Base-by-base conservation (phyloP, 2,888 invertebrate genomes). In the Megastigmus dorsalis region DNA sequence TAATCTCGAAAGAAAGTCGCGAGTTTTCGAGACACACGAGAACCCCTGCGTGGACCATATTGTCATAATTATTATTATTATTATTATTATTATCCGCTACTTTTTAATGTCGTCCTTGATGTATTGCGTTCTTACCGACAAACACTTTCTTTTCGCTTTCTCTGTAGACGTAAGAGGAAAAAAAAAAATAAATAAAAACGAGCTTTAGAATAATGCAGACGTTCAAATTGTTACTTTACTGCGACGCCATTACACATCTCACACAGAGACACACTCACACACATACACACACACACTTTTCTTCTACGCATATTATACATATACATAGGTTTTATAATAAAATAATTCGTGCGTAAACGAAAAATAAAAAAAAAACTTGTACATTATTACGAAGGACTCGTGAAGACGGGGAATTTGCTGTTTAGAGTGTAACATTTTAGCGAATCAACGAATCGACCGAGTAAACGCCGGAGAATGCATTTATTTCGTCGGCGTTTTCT, bases 391-490 rank as follows among this genome's bases (percentile, higher is more conserved):
- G 41, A 60, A 36, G 50, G 33, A 38, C 30, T 43, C 26, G 23
- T 38, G 65, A 26, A 1, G 48, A 50, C 2, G 9, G 33, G 26
- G 9, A 43, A 15, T 36, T 69, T 68, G 63, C 55, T 65, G 59
- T 74, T n/a, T 57, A 59, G 63, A 59, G 36, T 63, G 50, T 75
- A 66, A 69, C 45, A 36, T 70, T 70, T 65, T 70, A 75, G 60
- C 66, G 55, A 75, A 70, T 70, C 70, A 75, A 70, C 66, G 70
- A 75, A 75, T 66, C 28, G 5, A 33, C 20, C 41, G 59, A 10
- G 43, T n/a, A 38, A 59, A 18, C 36, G 41, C 18, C 23, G 54
- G 26, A 15, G 1, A 38, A 33, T 33, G 18, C n/a, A 26, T 38
- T 20, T 60, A 28, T 10, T 13, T 6, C 26, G 9, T n/a, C 26